These are phyloP conservation scores for Hyperoplus immaculatus DNA, from an alignment of 2,797 vertebrate genomes.

Conservation along the genomic window DNA sequence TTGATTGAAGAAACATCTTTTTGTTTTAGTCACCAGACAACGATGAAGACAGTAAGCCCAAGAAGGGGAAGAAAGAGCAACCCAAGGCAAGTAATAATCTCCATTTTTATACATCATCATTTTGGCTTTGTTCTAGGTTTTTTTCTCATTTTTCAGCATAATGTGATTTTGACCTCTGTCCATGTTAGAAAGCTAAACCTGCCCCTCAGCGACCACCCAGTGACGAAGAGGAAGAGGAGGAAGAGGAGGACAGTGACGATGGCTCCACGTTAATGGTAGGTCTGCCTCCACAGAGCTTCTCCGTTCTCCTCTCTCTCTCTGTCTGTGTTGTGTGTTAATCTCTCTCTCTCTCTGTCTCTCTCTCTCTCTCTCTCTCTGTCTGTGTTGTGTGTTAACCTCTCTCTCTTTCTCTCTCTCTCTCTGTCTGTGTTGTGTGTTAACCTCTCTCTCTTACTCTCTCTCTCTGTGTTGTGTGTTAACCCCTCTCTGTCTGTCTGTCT, in stretches of 20 bases:
- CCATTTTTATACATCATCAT: no score
- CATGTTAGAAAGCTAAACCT: slow-evolving; percentile 71
- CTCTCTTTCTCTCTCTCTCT: background rate
- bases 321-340: no score
- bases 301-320: background rate
- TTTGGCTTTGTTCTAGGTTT: background rate
- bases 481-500: no score
- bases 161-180: background rate
- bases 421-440: no score
- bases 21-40: slow-evolving; percentile 46
- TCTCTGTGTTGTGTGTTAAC: no score
- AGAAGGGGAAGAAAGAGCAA: slow-evolving; percentile 71
- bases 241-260: slow-evolving; percentile 75
- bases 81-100: slow-evolving; percentile 48
- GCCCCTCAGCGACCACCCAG: slow-evolving; percentile 37
- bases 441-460: no score
- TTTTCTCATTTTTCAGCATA: background rate
- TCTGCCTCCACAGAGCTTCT: background rate
- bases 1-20: background rate
- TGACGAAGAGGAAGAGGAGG: slow-evolving; percentile 76
- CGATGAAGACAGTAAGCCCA: slow-evolving; percentile 58
- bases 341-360: background rate
- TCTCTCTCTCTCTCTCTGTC: no score
- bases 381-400: background rate
- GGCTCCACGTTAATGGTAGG: slow-evolving; percentile 82